A percentile compares a stretch with the other conserved stretches of the same genome.
Conservation (phyloP, 2,797 vertebrate genomes). For the Channallabes apus region DNA sequence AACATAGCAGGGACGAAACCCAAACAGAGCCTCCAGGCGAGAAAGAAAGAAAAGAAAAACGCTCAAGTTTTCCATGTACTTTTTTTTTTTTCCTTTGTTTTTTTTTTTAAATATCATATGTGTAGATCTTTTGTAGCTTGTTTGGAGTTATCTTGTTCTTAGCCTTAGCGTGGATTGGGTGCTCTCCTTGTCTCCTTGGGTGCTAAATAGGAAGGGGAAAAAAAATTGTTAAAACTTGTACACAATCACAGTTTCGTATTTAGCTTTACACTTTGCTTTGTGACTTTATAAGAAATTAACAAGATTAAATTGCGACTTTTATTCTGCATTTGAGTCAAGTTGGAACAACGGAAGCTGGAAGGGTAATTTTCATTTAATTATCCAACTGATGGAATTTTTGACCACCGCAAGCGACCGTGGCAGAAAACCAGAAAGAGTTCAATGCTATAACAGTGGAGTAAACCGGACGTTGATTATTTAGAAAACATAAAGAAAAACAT, state of each 20-base stretch:
- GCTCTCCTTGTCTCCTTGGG: slow-evolving; percentile 39
- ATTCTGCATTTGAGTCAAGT: not conserved
- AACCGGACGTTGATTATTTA: not conserved
- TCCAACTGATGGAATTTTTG: not conserved
- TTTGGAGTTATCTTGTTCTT: slow-evolving; percentile 67
- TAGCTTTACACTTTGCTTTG: not conserved
- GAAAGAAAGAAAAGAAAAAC: slow-evolving; percentile 68
- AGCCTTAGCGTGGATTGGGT: slow-evolving; percentile 60
- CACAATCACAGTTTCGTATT: not conserved
- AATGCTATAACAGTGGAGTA: not conserved
- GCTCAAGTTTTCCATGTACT: slow-evolving; percentile 67
- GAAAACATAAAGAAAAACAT: too few species aligned
- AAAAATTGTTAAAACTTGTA: not conserved
- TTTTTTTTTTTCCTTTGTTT: slow-evolving; percentile 62
- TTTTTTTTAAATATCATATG: slow-evolving; percentile 64
- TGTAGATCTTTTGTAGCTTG: slow-evolving; percentile 56
- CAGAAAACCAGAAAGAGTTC: not conserved
- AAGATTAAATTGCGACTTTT: not conserved
- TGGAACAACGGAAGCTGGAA: not conserved
- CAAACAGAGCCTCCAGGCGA: slow-evolving; percentile 65
- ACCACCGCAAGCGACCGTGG: not conserved
- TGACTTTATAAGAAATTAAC: not conserved
- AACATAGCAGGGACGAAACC: slow-evolving; percentile 59
- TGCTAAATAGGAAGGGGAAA: slow-evolving; percentile 49
- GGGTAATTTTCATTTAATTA: not conserved